Evolutionary conservation across 2,888 invertebrate species (phyloP), one percentile per base, ranked within the genome.

Genomic region (Lasioglossum pauxillum): DNA sequence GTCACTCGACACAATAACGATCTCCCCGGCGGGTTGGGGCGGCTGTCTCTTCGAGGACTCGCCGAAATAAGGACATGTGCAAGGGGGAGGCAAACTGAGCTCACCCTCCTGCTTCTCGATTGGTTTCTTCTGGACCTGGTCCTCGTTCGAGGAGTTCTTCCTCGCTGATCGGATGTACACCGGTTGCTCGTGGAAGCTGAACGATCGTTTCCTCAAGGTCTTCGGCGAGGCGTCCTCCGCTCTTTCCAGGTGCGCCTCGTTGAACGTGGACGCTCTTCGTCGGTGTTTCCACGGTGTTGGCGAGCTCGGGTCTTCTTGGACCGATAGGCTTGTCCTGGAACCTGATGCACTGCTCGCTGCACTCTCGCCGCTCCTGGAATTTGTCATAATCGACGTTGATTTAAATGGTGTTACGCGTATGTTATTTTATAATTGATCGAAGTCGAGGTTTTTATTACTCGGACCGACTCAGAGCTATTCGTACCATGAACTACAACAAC

Each of bases 31-130:
- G 71, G 95, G 95, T 2, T 95, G 94, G 5, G 93, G 94, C 78
- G 93, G 95, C 88, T 95, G 95, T 91, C 91, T 96, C 96, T 82
- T 96, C 96, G 97, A 96, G 94, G 35, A 96, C 87, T 97, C 96
- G 0, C 98, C 98, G 92, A 98, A 98, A 92, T 98, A 98, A 0
- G 98, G 98, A 92, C 98, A 98, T 0, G 98, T 97, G 94, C 98
- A 98, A 0, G 98, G 97, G 0, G 97, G 97, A 5, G 98, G 97
- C 64, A 98, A 93, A 14, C 78, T 44, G 71, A 78, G 77, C 5
- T 80, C 90, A 46, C 67, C 74, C 8, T 76, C 71, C 35, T 72
- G 83, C 53, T 86, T 83, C 12, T 87, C 80, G n/a, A 16, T 2
- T 0, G 67, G 31, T 27, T 83, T 87, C 44, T 53, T 76, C 49